Evolutionary conservation across 2,888 invertebrate genomes (phyloP).

Genomic region (Drosophila prolongata): DNA sequence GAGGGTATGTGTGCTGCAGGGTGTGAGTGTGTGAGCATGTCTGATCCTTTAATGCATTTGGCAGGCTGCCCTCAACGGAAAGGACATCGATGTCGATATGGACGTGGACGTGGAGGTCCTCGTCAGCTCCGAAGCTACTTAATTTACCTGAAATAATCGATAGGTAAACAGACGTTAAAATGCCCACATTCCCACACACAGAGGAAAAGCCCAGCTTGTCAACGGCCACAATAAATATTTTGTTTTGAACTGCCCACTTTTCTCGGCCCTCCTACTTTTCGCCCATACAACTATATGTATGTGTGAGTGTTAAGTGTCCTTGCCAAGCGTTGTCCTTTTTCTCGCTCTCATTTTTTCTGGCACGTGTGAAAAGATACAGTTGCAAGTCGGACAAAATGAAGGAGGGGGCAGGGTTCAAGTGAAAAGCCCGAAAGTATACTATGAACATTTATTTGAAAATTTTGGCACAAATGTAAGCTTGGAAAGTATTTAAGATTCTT

Average conservation of each 20-base stretch:
- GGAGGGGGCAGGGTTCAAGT: conserved; percentile 20
- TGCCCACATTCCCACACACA: conserved; percentile 71
- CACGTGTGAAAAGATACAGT: conserved; percentile 70
- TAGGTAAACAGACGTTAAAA: conserved; percentile 81
- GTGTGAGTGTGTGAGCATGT: conserved; percentile 58
- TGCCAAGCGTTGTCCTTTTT: conserved; percentile 43
- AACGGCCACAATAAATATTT: conserved; percentile 77
- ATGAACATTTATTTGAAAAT: conserved; percentile 9
- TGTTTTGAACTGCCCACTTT: conserved; percentile 66
- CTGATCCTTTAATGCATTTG: conserved; percentile 82
- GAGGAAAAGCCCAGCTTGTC: conserved; percentile 48
- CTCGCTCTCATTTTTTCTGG: conserved; percentile 23
- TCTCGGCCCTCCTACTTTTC: conserved; percentile 5
- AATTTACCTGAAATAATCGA: conserved; percentile 83
- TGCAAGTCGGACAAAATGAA: conserved; percentile 30
- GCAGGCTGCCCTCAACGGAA: conserved; percentile 61
- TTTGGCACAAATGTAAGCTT: neutral
- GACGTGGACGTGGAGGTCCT: conserved; percentile 33
- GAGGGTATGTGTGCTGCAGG: conserved; percentile 24
- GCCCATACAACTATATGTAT: neutral
- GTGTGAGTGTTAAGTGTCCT: conserved; percentile 60
- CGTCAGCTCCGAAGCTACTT: conserved; percentile 72
- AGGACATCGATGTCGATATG: conserved; percentile 55
- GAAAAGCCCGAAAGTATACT: conserved; percentile 58
- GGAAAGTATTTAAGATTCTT: neutral